Conservation (phyloP, 1,140 invertebrate genomes). For the Dreissena rostriformis region DNA sequence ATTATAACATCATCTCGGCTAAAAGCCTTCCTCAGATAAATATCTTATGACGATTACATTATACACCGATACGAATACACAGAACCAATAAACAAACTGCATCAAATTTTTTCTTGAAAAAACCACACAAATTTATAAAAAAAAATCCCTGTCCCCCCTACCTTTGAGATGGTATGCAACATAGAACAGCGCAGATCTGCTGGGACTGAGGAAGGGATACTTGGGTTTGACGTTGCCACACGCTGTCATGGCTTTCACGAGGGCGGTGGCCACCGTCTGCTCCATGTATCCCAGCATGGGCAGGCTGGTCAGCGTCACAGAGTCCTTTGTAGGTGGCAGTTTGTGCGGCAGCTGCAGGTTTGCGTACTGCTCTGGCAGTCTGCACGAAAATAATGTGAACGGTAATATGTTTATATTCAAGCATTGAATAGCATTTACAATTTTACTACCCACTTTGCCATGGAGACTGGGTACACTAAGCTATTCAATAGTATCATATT, state of each 20-base stretch:
- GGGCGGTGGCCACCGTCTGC: slow-evolving; percentile 77
- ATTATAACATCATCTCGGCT: too few relatives aligned
- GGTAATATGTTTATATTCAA: too few relatives aligned
- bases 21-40: too few relatives aligned
- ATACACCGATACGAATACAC: too few relatives aligned
- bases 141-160: slow-evolving; percentile 58
- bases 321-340: slow-evolving; percentile 78
- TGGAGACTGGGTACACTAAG: too few relatives aligned
- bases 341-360: slow-evolving; percentile 80
- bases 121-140: not conserved
- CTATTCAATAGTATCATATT: too few relatives aligned
- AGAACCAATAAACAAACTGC: too few relatives aligned
- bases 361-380: slow-evolving; percentile 79
- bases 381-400: slow-evolving; percentile 51
- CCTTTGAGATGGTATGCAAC: slow-evolving; percentile 81
- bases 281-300: slow-evolving; percentile 82
- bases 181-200: slow-evolving; percentile 80
- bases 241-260: slow-evolving; percentile 79
- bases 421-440: too few relatives aligned
- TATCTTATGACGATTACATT: too few relatives aligned
- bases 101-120: too few relatives aligned
- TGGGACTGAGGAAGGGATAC: slow-evolving; percentile 80
- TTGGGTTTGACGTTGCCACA: slow-evolving; percentile 81
- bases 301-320: slow-evolving; percentile 71
- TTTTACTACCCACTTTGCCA: too few relatives aligned